phyloP scores from a whole-genome alignment of 64 coral and sea anemone species.

The Montipora efflorescens region DNA sequence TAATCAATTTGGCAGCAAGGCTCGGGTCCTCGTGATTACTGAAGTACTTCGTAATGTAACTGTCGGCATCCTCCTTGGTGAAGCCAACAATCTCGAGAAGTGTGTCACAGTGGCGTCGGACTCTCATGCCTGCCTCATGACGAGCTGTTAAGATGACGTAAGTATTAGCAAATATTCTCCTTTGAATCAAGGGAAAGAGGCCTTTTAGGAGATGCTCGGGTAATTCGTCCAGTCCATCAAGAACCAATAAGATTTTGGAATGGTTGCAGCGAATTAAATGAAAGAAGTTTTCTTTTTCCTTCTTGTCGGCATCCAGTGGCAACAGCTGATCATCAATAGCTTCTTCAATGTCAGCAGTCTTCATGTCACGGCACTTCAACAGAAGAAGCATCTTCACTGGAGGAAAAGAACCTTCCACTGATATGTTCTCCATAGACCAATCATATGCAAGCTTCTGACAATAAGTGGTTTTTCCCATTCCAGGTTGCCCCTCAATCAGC shows the following conservation, averaged over 20 bases:
- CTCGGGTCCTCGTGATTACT: not conserved
- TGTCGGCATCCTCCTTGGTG: not conserved
- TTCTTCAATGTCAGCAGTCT: constrained; percentile 1
- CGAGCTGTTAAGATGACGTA: constrained; percentile 25
- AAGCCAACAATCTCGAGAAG: constrained; percentile 45
- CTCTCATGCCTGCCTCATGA: constrained; percentile 32
- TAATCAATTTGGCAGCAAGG: not conserved
- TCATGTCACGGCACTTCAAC: constrained; percentile 35
- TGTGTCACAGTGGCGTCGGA: constrained; percentile 15
- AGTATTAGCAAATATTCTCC: not conserved
- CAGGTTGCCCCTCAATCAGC: constrained; percentile 47
- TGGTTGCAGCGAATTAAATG: constrained; percentile 33
- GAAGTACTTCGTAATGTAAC: constrained; percentile 25
- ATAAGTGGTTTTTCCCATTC: not conserved
- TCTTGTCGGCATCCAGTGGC: not conserved
- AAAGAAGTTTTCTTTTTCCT: not conserved
- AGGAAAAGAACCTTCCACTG: constrained; percentile 6
- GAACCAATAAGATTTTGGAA: constrained; percentile 36
- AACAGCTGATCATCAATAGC: constrained; percentile 38
- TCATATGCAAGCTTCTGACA: constrained; percentile 61
- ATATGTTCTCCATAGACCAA: constrained; percentile 42
- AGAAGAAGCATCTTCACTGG: constrained; percentile 27
- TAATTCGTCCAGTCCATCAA: constrained; percentile 45
- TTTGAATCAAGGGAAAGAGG: not conserved
- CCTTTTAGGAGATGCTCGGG: not conserved